Base-by-base conservation (phyloP, 2,797 vertebrate species). In the Pelodytes ibericus region DNA sequence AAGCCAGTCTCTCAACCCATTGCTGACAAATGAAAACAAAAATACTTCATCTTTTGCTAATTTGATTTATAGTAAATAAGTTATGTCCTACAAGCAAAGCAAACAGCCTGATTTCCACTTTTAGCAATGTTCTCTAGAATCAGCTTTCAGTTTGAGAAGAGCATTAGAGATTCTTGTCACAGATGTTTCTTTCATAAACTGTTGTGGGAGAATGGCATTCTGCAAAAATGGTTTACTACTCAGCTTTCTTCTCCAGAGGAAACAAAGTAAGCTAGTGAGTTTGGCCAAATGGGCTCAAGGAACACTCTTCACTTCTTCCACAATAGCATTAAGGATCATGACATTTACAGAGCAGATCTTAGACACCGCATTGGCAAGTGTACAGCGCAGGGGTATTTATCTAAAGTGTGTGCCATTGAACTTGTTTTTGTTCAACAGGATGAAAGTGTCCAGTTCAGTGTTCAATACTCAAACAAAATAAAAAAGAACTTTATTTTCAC, bases 51-150 rank as follows among this genome's bases (percentile, higher is more conserved):
- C 86, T 88, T 90, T 86, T 88, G 83, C 84, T 87, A n/a, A n/a
- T 94, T 91, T 91, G 91, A 93, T 93, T 93, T 90, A 91, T 89
- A 93, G 94, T 91, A 95, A 96, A 95, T 94, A 90, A 94, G 90
- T 93, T 86, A 89, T 90, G 83, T 88, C 93, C 87, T 89, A 86
- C 90, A 89, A 75, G 87, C 89, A 90, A 80, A 26, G 82, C 88
- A 88, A 84, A 85, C 86, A 87, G 84, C 86, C 84, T 81, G 86
- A 89, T 89, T 90, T 86, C 88, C 85, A 86, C 86, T 88, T 86
- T 89, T 88, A 92, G 91, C 90, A 91, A 90, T 91, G 89, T 90
- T 88, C 82, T 88, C 91, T 87, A 87, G 90, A 90, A 88, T 95
- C 88, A 91, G 89, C 91, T 82, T 75, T 87, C 75, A 81, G 87